Base-by-base conservation (phyloP, 2,888 invertebrate genomes). In the Lottia gigantea region DNA sequence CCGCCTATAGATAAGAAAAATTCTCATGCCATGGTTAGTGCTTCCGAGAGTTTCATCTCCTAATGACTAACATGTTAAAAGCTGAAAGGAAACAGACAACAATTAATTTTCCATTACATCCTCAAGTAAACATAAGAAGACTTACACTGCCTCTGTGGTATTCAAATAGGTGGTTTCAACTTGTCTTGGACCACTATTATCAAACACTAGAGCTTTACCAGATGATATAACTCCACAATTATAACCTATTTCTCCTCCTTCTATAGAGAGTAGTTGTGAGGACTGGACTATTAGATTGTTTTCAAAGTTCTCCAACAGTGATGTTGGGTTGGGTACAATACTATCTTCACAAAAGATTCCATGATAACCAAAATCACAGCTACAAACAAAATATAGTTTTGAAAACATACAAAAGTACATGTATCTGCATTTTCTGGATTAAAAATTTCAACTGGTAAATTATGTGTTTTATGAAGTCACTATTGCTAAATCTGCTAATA, bases 361-460 rank as follows among this genome's bases (percentile, higher is more conserved):
- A 49, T 76, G 71, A 75, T 82, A 89, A 3, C 88, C 89, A 78
- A 86, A 85, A 75, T 89, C 88, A 83, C 89, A 89, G 25, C 88
- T 88, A 76, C 11, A 76, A 73, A 31, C 7, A 45, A 45, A n/a
- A 46, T 47, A 64, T 8, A 40, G 6, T 8, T 40, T 11, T 40
- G 7, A 11, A 40, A 8, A 40, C 40, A 62, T 3, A 11, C 25
- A 15, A 23, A 8, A 40, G 14, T 19, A 23, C 19, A 14, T 31
- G 31, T 31, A 31, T 31, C 31, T 31, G n/a, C n/a, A n/a, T n/a
- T n/a, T n/a, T n/a, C n/a, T n/a, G n/a, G n/a, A 40, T 40, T 3
- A 31, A 31, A 31, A 31, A 31, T 31, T 40, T 40, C 40, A 40
- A 40, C 11, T 40, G 31, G 6, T 31, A 31, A 31, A 3, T 6